phyloP scores from a whole-genome alignment of 2,888 invertebrate genomes.

The Macrosoma leucophasiata region DNA sequence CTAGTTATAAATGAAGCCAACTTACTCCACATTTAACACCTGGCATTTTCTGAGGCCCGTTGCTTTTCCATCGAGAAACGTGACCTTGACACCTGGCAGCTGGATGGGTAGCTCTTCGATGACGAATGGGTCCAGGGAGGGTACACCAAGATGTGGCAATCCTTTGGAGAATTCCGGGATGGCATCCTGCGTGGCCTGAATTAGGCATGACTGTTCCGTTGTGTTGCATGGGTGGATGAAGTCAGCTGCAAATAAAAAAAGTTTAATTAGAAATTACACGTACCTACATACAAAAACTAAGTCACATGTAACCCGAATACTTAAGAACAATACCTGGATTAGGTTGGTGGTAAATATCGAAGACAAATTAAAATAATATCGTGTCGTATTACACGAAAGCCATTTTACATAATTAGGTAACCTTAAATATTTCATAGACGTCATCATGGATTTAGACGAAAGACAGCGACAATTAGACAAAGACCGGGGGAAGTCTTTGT shows the following conservation, averaged over 20 bases:
- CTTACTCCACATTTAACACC: slow-evolving; percentile 67
- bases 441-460: too few relatives aligned
- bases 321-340: too few relatives aligned
- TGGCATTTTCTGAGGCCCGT: slow-evolving; percentile 62
- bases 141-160: slow-evolving; percentile 55
- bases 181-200: slow-evolving; percentile 59
- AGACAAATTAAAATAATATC: too few relatives aligned
- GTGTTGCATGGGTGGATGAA: slow-evolving; percentile 65
- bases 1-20: too few relatives aligned
- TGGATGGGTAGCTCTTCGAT: slow-evolving; percentile 65
- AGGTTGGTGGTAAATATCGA: too few relatives aligned
- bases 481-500: too few relatives aligned
- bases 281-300: too few relatives aligned
- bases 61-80: slow-evolving; percentile 59
- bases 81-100: slow-evolving; percentile 64
- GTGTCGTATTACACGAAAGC: too few relatives aligned
- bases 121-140: slow-evolving; percentile 58
- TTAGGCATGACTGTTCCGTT: slow-evolving; percentile 54
- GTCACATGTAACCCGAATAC: too few relatives aligned
- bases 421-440: too few relatives aligned
- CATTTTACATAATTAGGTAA: too few relatives aligned
- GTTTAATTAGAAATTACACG: slow-evolving; percentile 1
- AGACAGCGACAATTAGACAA: too few relatives aligned
- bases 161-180: slow-evolving; percentile 63
- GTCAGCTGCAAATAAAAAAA: slow-evolving; percentile 43